phyloP scores from a whole-genome alignment of 2,888 invertebrate genomes.

The Macaria liturata region DNA sequence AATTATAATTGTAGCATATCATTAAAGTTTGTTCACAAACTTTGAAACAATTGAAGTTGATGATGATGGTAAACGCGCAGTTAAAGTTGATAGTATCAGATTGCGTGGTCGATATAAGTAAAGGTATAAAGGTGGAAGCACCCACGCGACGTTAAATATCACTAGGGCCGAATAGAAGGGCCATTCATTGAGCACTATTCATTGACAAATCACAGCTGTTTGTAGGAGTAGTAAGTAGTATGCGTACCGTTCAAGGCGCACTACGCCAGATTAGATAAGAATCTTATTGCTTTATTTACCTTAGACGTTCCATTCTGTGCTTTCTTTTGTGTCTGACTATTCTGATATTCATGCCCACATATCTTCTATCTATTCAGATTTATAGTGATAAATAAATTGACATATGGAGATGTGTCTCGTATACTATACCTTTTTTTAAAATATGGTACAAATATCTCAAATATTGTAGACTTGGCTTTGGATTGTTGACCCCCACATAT shows the following conservation, averaged over 20 bases:
- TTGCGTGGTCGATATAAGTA: conserved; percentile 29
- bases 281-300: conserved; percentile 35
- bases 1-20: conserved; percentile 48
- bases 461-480: no score
- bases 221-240: conserved; percentile 37
- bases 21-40: conserved; percentile 35
- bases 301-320: conserved; percentile 21
- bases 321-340: conserved; percentile 18
- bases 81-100: conserved; percentile 31
- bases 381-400: no score
- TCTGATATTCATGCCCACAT: no score
- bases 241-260: conserved; percentile 33
- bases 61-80: conserved; percentile 25
- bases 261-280: conserved; percentile 38
- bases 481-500: neutral
- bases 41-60: conserved; percentile 29
- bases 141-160: conserved; percentile 44
- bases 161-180: conserved; percentile 44
- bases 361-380: no score
- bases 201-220: conserved; percentile 55
- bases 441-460: no score
- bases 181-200: conserved; percentile 53
- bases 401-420: no score
- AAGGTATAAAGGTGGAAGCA: conserved; percentile 25
- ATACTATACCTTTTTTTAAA: no score